phyloP scores from a whole-genome alignment of 2,888 invertebrate species.

The Zeuzera pyrina region DNA sequence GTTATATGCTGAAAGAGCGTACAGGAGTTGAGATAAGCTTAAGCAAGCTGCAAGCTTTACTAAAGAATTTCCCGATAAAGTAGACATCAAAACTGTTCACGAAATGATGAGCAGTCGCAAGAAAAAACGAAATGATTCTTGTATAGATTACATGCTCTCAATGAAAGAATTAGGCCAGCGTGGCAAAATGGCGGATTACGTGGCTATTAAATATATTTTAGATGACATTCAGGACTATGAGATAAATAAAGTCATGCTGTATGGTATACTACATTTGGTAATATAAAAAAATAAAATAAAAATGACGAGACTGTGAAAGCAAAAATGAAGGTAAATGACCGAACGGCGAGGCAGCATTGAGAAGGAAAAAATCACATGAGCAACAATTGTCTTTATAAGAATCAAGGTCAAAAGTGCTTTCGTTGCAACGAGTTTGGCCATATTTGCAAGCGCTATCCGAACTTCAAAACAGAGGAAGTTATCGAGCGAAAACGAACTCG shows the following conservation, averaged over 20 bases:
- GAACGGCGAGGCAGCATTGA: no score
- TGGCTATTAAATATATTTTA: slow-evolving; percentile 1
- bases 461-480: no score
- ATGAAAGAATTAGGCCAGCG: background rate
- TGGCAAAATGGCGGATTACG: slow-evolving; percentile 3
- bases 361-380: background rate
- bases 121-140: background rate
- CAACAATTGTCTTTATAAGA: background rate
- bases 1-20: background rate
- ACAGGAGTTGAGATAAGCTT: slow-evolving; percentile 1
- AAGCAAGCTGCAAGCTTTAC: slow-evolving; percentile 4
- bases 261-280: slow-evolving; percentile 1
- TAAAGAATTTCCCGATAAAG: slow-evolving; percentile 11
- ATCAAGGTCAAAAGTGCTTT: background rate
- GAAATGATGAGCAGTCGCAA: background rate
- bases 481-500: no score
- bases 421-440: background rate
- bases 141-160: background rate
- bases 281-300: background rate
- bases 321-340: background rate
- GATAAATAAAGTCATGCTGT: slow-evolving; percentile 2
- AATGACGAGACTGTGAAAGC: background rate
- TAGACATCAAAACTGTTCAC: background rate
- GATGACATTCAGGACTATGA: slow-evolving; percentile 1
- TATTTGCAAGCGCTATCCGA: no score